A percentile compares a stretch with the other conserved stretches of the same genome.
Evolutionary conservation across 2,113 vertebrate species (phyloP).

Genomic region (Gymnocephalus cernua): DNA sequence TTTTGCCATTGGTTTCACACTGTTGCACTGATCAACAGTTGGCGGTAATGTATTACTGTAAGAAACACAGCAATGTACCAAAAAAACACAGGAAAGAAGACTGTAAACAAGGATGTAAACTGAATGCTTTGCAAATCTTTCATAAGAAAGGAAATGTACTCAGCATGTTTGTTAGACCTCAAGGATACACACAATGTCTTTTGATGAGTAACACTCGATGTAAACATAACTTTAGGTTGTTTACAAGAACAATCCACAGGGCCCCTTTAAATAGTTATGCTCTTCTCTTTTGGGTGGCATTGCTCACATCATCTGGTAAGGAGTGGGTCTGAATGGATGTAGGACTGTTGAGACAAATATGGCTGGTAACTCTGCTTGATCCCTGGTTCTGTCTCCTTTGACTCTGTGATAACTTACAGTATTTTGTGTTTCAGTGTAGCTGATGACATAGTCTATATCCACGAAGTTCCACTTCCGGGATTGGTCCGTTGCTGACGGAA

Average conservation of each 20-base stretch:
- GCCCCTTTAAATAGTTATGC: neutral
- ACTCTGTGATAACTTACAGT: neutral
- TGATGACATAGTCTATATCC: neutral
- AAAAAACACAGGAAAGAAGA: neutral
- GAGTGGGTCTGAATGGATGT: neutral
- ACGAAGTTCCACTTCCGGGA: too few relatives aligned
- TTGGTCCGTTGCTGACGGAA: too few relatives aligned
- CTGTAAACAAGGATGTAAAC: neutral
- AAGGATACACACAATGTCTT: neutral
- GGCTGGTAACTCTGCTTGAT: neutral
- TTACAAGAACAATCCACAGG: neutral
- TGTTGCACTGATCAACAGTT: too few relatives aligned
- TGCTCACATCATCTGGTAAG: neutral
- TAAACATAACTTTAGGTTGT: conserved; percentile 20
- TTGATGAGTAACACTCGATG: neutral
- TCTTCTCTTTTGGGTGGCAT: neutral
- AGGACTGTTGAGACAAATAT: neutral
- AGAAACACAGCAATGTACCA: too few relatives aligned
- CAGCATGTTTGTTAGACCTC: neutral
- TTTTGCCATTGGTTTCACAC: too few relatives aligned
- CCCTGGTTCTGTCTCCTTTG: neutral
- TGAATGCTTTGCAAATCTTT: conserved; percentile 1
- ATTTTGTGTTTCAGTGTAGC: neutral
- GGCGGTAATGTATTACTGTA: too few relatives aligned
- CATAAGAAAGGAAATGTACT: neutral